Base-by-base conservation (phyloP, 2,888 invertebrate genomes). In the Rhamphomyia laevipes region DNA sequence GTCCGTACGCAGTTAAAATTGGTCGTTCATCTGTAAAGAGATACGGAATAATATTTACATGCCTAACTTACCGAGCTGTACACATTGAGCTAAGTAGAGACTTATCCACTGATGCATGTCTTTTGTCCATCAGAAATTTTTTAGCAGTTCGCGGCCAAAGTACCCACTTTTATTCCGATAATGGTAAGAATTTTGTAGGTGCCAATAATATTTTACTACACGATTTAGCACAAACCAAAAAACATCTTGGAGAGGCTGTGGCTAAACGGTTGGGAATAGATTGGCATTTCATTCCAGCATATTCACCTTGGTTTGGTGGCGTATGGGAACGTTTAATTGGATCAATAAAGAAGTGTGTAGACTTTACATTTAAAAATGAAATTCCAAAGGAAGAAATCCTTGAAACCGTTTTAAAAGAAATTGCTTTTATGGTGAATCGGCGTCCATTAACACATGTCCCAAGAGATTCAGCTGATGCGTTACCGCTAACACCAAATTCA, bases 291-390 rank as follows among this genome's bases (percentile, higher is more conserved):
- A 46, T 46, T 7, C 49, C 46, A n/a, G 46, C 43, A 3, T 49
- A 46, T 31, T 49, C 46, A 10, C 37, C 46, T 1, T 42, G 49
- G 46, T 46, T 50, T 43, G 43, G 43, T 30, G 46, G 43, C 1
- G 46, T 46, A 7, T 49, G 46, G 46, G 43, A 46, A 16, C 38
- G 45, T 1, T 43, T 49, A 9, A 35, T 45, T 13, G 45, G 43
- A 16, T 49, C 49, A n/a, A 35, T 49, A 3, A 46, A 49, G 23
- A 30, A 10, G 4, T 46, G 33, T 13, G 21, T 45, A 9, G 31
- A 49, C 2, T 49, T 46, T 30, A 27, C 43, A 4, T 33, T 46
- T 4, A 46, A 17, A 37, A 30, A 46, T 4, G 5, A 15, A 2
- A 15, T 37, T 12, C 42, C 49, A 12, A 13, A 35, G 3, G 49